Evolutionary conservation across 1,140 invertebrate genomes (phyloP), one percentile per base, ranked within the genome.

Genomic region (Drosophila chauvacae): DNA sequence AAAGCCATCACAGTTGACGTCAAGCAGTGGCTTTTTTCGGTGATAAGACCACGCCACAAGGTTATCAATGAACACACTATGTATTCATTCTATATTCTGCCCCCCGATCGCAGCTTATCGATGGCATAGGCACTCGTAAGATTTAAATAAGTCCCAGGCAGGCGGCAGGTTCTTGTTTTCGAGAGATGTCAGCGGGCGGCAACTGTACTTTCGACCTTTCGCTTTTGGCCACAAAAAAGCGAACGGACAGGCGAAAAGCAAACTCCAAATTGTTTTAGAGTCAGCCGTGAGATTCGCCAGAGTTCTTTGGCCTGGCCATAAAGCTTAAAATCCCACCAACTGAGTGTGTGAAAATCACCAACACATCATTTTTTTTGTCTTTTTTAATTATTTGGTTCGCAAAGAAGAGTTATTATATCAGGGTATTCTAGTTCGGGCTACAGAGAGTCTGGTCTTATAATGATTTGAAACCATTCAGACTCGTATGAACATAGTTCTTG

Each of bases 161-260:
- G 35, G 13, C 28, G 35, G 13, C 28, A 23, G 47, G 20, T 30
- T 53, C 35, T 35, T 44, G 28, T 37, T 53, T 53, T 53, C 9
- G 14, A 28, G 44, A 39, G 42, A 37, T 55, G 20, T 41, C 20
- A 11, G 30, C 18, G 51, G 33, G 14, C 30, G 11, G 3, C 11
- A 70, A 72, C 70, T 73, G 70, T 73, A 73, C 70, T 73, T 71
- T 73, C 68, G 35, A 73, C 55, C 55, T 72, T 23, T 50, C 20
- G 51, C 35, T 72, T 20, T 37, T 73, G 55, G 45, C 55, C 66
- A 60, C 44, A 30, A 18, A 9, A 9, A 26, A 30, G 37, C 70
- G 68, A 73, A 73, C 7, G 30, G 30, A 4, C n/a, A 26, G 14
- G 4, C 68, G 51, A 73, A 58, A 72, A 18, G 45, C 30, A 73